Evolutionary conservation across 2,797 vertebrate species (phyloP).

Genomic region (Syngnathus acus): DNA sequence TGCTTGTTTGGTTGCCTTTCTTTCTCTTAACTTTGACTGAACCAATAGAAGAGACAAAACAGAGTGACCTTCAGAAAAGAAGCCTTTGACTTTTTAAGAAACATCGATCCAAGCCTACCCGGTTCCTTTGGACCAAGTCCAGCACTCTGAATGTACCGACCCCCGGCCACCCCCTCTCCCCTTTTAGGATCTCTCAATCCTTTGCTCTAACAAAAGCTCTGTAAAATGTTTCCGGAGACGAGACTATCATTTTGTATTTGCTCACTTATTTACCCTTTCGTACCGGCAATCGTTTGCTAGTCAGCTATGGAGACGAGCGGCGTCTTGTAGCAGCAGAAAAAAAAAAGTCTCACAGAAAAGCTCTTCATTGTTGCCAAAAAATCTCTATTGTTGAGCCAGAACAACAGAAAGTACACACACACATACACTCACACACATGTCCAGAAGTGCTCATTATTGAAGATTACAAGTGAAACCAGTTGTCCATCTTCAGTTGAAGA

Average conservation of each 20-base stretch:
- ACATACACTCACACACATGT: constrained; percentile 38
- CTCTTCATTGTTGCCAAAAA: constrained; percentile 75
- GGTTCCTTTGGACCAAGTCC: constrained; percentile 58
- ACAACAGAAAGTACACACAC: constrained; percentile 41
- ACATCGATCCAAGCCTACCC: constrained; percentile 38
- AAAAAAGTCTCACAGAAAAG: constrained; percentile 57
- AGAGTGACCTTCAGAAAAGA: constrained; percentile 52
- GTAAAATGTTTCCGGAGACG: constrained; percentile 47
- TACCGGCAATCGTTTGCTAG: constrained; percentile 55
- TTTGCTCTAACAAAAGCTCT: constrained; percentile 44
- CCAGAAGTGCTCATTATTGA: constrained; percentile 71
- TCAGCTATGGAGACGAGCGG: constrained; percentile 58
- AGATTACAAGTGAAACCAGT: constrained; percentile 61
- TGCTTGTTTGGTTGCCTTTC: constrained; percentile 68
- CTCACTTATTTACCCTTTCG: constrained; percentile 40
- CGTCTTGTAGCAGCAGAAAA: constrained; percentile 44
- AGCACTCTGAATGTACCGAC: constrained; percentile 71
- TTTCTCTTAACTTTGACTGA: constrained; percentile 62
- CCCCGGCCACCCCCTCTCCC: constrained; percentile 8
- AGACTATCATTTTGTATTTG: constrained; percentile 57
- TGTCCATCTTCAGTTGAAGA: constrained; percentile 42
- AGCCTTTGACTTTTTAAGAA: constrained; percentile 25
- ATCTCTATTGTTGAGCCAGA: constrained; percentile 75
- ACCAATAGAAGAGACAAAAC: constrained; percentile 53
- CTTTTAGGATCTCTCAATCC: constrained; percentile 54